phyloP scores from a whole-genome alignment of 2,888 invertebrate species.

The Xestia sexstrigata region DNA sequence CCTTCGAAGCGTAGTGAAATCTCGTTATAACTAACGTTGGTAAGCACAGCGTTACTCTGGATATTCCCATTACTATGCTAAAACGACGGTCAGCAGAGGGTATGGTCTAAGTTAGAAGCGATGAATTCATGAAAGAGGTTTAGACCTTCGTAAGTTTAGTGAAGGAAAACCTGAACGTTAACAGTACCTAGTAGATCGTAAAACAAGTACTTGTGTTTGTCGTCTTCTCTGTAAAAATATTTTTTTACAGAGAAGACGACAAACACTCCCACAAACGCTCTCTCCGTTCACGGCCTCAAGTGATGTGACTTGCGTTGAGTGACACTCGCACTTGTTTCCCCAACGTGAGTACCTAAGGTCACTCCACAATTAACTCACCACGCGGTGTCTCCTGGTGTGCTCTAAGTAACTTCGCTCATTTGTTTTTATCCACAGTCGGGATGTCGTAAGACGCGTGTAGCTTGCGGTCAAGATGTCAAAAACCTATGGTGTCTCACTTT shows the following conservation, averaged over 20 bases:
- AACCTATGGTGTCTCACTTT: not conserved
- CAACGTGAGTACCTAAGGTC: not conserved
- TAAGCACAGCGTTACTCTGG: constrained; percentile 70
- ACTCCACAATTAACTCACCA: not conserved
- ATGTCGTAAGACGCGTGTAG: not conserved
- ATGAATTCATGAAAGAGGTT: not conserved
- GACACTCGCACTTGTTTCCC: not conserved
- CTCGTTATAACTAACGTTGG: constrained; percentile 75
- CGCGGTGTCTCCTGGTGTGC: not conserved
- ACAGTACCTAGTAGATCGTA: not conserved
- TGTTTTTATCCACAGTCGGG: not conserved
- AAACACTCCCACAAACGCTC: too few relatives aligned
- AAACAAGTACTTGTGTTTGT: not conserved
- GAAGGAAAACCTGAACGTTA: not conserved
- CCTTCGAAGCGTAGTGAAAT: constrained; percentile 71
- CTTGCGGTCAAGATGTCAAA: not conserved
- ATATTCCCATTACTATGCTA: constrained; percentile 82
- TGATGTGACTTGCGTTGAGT: not conserved
- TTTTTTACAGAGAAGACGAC: too few relatives aligned
- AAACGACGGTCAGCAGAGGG: constrained; percentile 69
- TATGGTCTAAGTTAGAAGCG: constrained; percentile 28
- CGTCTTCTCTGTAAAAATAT: too few relatives aligned
- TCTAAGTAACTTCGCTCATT: not conserved
- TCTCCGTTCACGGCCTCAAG: not conserved
- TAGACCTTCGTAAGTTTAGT: not conserved